phyloP scores from a whole-genome alignment of 2,113 vertebrate genomes.

The Salvelinus sp. region DNA sequence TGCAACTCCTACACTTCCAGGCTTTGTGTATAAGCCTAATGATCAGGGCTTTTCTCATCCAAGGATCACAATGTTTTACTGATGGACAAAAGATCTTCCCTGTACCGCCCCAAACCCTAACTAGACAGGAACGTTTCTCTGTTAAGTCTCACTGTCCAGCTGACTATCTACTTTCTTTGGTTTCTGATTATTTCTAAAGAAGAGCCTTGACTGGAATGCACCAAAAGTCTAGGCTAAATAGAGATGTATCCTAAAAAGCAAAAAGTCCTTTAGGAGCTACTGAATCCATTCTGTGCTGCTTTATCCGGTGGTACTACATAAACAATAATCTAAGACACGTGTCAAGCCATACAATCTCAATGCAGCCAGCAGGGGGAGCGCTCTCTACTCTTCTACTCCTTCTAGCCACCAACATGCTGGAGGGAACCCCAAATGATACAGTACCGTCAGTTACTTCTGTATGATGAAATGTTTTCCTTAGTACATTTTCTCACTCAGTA shows the following conservation, averaged over 20 bases:
- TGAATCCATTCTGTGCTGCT: conserved; percentile 22
- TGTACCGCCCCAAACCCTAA: conserved; percentile 51
- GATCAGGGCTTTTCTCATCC: conserved; percentile 68
- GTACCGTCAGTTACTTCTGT: background rate
- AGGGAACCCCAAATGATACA: background rate
- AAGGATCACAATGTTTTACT: conserved; percentile 73
- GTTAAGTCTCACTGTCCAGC: conserved; percentile 40
- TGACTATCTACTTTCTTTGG: conserved; percentile 27
- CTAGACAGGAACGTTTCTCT: conserved; percentile 52
- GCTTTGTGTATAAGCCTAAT: conserved; percentile 69
- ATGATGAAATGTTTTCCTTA: background rate
- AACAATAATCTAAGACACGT: conserved; percentile 22
- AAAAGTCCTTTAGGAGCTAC: conserved; percentile 35
- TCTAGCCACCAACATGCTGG: background rate
- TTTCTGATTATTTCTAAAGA: conserved; percentile 18
- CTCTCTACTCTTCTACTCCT: conserved; percentile 51
- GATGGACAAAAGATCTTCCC: conserved; percentile 60
- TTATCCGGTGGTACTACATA: conserved; percentile 15
- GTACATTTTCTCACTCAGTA: background rate
- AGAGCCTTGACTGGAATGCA: background rate
- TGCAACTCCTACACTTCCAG: conserved; percentile 71
- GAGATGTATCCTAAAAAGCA: conserved; percentile 43
- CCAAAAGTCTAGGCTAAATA: conserved; percentile 29
- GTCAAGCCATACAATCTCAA: conserved; percentile 15
- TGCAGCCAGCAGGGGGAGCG: conserved; percentile 66